Base-by-base conservation (phyloP, 1,140 invertebrate species). In the Theocolax elegans region DNA sequence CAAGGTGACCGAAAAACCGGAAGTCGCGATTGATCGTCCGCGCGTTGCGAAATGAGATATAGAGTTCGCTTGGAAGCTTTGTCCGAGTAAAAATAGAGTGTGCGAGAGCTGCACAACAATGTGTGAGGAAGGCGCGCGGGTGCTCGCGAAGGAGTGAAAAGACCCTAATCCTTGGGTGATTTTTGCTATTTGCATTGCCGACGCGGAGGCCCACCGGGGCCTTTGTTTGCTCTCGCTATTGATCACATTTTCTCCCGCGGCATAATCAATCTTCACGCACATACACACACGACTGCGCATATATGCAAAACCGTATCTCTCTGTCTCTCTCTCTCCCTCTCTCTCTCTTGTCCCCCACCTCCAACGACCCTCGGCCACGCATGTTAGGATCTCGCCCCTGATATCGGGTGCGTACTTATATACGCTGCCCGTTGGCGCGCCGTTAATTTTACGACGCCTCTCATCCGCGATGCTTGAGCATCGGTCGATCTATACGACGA, bases 221-320 rank as follows among this genome's bases (percentile, higher is more conserved):
- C 81, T 84, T 84, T 84, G 84, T 83, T 84, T 83, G 81, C 76
- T 31, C 76, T 72, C 75, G 79, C 80, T 86, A 86, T 86, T 86
- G 84, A 86, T 86, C 83, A 85, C 81, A 85, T 85, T 85, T 85
- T 85, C 82, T 82, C 80, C 77, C 79, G 78, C 75, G 79, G 38
- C 80, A 83, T 84, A 86, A 86, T 86, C 83, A 86, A 86, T 86
- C 84, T 86, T 84, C 77, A 78, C 81, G 75, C 78, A 81, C 76
- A 82, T 77, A 70, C 66, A 65, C 66, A 74, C 64, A 72, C 74
- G 70, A 48, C 68, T 65, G 49, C 64, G 77, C 69, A 67, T 71
- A 79, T 72, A 77, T 73, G 46, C 73, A 75, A 75, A 73, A 75
- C 72, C 51, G 3, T 21, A n/a, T 25, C 8, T 10, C 12, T 54